phyloP scores from a whole-genome alignment of 2,797 vertebrate species.

The Tolypeutes matacus region DNA sequence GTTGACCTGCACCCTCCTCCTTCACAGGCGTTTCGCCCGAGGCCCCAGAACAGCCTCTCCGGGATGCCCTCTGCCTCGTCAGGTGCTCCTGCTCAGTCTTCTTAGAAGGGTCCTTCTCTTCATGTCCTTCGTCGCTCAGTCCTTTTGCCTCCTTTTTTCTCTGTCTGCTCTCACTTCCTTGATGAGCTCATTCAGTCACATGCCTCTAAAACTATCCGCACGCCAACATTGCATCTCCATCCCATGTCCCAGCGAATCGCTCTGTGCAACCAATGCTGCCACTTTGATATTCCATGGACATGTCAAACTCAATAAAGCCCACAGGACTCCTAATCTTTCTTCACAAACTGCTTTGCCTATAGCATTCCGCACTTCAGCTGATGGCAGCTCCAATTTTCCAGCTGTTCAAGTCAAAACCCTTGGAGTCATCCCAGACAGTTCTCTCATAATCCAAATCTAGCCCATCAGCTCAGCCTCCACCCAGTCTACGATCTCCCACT shows the following conservation, averaged over 20 bases:
- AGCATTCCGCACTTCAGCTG: not conserved
- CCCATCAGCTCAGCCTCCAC: not conserved
- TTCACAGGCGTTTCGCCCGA: not conserved
- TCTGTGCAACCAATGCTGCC: not conserved
- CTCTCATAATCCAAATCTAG: not conserved
- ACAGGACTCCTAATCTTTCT: not conserved
- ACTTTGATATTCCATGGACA: slow-evolving; percentile 32
- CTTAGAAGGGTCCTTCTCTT: not conserved
- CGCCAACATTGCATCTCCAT: not conserved
- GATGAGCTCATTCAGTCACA: not conserved
- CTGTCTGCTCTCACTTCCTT: not conserved
- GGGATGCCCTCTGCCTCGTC: not conserved
- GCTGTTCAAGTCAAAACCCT: not conserved
- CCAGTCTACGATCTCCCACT: not conserved
- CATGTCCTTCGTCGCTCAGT: not conserved
- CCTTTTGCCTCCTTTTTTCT: not conserved
- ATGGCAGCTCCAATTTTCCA: not conserved
- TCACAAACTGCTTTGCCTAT: not conserved
- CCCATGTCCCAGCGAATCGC: not conserved
- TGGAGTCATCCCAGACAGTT: not conserved
- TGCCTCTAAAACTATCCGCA: not conserved
- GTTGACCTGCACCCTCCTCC: not conserved
- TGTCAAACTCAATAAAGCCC: not conserved
- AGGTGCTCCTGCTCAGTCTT: not conserved
- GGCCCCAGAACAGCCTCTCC: not conserved